Evolutionary conservation across 2,888 invertebrate genomes (phyloP).

Genomic region (Griposia aprilina): DNA sequence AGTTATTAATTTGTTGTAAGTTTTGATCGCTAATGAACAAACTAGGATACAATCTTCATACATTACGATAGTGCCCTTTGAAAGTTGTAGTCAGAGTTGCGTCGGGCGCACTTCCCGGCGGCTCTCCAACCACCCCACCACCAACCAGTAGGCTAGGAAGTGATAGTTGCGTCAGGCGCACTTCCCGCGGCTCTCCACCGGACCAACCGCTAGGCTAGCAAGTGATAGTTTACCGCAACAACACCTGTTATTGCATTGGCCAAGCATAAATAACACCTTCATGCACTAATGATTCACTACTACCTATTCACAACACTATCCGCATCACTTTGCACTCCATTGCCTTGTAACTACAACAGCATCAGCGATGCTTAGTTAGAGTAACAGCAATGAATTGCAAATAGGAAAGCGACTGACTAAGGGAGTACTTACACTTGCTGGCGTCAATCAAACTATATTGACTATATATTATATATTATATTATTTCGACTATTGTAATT

Average conservation of each 20-base stretch:
- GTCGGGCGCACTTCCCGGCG: conserved; percentile 36
- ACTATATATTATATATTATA: background rate
- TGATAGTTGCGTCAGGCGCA: conserved; percentile 33
- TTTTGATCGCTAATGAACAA: background rate
- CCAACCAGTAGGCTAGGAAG: conserved; percentile 22
- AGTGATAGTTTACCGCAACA: conserved; percentile 43
- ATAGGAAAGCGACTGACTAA: conserved; percentile 1
- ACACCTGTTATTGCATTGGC: conserved; percentile 35
- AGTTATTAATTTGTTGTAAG: background rate
- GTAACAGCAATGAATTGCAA: conserved; percentile 19
- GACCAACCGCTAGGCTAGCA: conserved; percentile 19
- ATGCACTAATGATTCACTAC: conserved; percentile 35
- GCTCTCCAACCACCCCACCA: no score
- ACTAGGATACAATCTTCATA: conserved; percentile 22
- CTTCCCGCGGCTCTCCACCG: conserved; percentile 26
- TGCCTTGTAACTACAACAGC: background rate
- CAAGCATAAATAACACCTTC: conserved; percentile 44
- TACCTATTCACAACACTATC: conserved; percentile 27
- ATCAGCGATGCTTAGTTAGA: background rate
- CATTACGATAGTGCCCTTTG: conserved; percentile 32
- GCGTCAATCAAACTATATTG: conserved; percentile 5
- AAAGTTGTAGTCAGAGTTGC: conserved; percentile 35
- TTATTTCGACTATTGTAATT: background rate
- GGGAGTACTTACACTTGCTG: background rate
- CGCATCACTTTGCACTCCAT: conserved; percentile 21